Evolutionary conservation across 2,888 invertebrate genomes (phyloP).

Genomic region (Eristalis intricaria): DNA sequence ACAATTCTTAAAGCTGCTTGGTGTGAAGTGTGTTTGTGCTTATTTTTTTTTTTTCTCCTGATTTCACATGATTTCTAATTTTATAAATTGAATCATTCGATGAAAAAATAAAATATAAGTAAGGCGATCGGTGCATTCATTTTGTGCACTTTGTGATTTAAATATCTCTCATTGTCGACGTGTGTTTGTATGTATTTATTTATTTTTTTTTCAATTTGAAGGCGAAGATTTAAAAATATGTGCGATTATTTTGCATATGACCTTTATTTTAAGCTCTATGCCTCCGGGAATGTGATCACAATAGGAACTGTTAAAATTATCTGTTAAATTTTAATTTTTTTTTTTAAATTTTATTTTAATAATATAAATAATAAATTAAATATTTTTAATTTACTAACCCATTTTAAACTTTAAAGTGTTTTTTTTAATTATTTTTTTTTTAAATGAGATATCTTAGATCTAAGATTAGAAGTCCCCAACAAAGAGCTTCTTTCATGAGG

Average conservation of each 20-base stretch:
- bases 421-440: no score
- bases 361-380: no score
- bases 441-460: no score
- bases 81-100: slow-evolving; percentile 30
- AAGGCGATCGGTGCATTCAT: slow-evolving; percentile 2
- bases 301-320: background rate
- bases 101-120: background rate
- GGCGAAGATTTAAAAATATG: background rate
- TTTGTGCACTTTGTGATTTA: slow-evolving; percentile 2
- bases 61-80: background rate
- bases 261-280: background rate
- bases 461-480: no score
- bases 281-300: background rate
- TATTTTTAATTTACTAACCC: no score
- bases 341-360: no score
- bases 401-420: no score
- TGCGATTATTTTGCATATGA: background rate
- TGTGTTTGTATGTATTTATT: background rate
- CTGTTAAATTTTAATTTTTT: background rate
- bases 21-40: background rate
- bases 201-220: background rate
- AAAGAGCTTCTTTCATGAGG: no score
- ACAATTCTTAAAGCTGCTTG: slow-evolving; percentile 18
- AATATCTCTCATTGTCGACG: background rate
- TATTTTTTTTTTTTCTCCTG: background rate